A percentile compares a stretch with the other conserved stretches of the same genome.
phyloP scores from a whole-genome alignment of 2,113 vertebrate species.

The Gorsachius goisagi region DNA sequence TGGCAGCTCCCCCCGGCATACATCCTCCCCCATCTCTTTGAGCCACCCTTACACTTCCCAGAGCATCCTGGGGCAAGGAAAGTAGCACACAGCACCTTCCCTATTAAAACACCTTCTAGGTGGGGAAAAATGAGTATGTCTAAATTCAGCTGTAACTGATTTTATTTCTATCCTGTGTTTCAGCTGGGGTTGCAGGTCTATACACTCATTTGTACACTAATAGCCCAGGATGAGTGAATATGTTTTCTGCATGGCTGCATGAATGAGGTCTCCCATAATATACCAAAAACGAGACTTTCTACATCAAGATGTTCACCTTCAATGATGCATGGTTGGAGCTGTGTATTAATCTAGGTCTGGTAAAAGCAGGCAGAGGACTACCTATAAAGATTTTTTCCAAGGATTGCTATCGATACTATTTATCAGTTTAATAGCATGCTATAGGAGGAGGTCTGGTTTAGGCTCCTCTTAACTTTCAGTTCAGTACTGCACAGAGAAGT shows the following conservation, averaged over 20 bases:
- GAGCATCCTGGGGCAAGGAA: not conserved
- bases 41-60: not conserved
- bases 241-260: not conserved
- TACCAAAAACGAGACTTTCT: not conserved
- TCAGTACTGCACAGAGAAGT: not conserved
- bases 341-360: not conserved
- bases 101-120: not conserved
- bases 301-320: not conserved
- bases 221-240: not conserved
- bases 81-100: not conserved
- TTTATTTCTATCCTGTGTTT: not conserved
- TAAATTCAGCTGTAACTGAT: not conserved
- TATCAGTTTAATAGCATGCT: not conserved
- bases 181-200: not conserved
- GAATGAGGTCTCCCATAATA: not conserved
- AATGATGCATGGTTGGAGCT: not conserved
- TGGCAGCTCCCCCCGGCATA: not conserved
- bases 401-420: not conserved
- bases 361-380: not conserved
- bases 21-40: not conserved
- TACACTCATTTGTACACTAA: not conserved
- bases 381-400: not conserved
- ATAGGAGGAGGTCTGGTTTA: not conserved
- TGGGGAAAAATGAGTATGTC: not conserved
- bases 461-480: not conserved